Evolutionary conservation across 2,888 invertebrate genomes (phyloP).

Genomic region (Cephus sareptanus): DNA sequence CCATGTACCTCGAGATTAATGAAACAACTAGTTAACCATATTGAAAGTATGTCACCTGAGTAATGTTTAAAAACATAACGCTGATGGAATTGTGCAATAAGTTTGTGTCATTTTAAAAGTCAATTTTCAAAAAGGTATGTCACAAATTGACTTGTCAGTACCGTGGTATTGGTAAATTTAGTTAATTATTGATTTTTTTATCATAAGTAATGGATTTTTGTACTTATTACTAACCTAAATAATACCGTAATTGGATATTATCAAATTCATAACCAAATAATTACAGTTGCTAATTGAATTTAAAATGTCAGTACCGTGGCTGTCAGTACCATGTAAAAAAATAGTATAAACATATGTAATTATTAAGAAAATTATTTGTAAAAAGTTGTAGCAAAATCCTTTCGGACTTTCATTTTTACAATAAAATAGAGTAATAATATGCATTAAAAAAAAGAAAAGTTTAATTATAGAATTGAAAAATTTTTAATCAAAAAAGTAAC

Average conservation of each 20-base stretch:
- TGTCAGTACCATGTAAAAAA: constrained; percentile 21
- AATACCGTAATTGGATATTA: constrained; percentile 11
- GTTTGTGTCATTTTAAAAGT: constrained; percentile 13
- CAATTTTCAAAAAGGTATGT: constrained; percentile 19
- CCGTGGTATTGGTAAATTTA: constrained; percentile 16
- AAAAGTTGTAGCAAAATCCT: too few species aligned
- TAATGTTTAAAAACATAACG: constrained; percentile 14
- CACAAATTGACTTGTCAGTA: constrained; percentile 17
- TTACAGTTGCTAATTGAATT: constrained; percentile 19
- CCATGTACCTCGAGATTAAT: constrained; percentile 18
- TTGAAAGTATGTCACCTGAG: constrained; percentile 17
- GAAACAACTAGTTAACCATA: constrained; percentile 11
- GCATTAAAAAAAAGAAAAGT: too few species aligned
- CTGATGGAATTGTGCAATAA: constrained; percentile 11
- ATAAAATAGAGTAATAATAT: too few species aligned
- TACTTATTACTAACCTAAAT: constrained; percentile 12
- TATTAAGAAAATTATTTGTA: too few species aligned
- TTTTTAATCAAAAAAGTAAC: too few species aligned
- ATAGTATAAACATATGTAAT: constrained; percentile 11
- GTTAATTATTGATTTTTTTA: neutral
- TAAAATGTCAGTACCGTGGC: constrained; percentile 22
- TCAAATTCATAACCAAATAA: constrained; percentile 19
- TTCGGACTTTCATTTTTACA: too few species aligned
- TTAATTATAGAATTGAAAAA: too few species aligned
- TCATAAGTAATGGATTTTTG: constrained; percentile 5